Conservation (phyloP, 2,797 vertebrate genomes). For the Varecia variegata region DNA sequence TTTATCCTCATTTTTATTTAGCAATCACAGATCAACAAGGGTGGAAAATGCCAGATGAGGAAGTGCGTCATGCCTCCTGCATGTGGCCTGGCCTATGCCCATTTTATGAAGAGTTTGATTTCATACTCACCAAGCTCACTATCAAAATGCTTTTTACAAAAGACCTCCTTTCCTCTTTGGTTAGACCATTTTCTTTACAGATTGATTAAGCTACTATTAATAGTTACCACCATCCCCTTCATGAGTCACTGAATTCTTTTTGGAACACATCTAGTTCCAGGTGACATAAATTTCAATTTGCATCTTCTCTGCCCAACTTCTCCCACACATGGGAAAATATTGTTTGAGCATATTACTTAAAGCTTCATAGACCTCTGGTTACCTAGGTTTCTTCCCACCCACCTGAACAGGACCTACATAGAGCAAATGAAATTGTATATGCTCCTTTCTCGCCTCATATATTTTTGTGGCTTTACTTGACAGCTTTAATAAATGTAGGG, state of each 20-base stretch:
- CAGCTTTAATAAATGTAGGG: neutral
- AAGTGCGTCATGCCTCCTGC: neutral
- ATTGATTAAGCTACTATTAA: neutral
- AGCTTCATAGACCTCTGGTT: neutral
- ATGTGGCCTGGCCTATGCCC: neutral
- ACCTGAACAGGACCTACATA: neutral
- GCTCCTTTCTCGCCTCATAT: neutral
- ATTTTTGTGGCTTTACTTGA: neutral
- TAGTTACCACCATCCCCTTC: neutral
- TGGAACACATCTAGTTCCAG: neutral
- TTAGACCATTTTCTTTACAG: neutral
- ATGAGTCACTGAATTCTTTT: neutral
- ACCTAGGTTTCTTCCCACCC: neutral
- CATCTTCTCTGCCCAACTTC: neutral
- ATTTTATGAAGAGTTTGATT: neutral
- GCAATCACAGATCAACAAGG: neutral
- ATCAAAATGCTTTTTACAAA: neutral
- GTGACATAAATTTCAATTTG: slow-evolving; percentile 2
- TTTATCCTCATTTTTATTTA: neutral
- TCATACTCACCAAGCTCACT: neutral
- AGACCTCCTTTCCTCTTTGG: neutral
- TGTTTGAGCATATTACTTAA: neutral
- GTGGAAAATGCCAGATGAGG: neutral
- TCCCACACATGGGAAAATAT: neutral
- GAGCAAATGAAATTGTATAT: neutral